Evolutionary conservation across 2,113 vertebrate genomes (phyloP).

Genomic region (Hylia prasina): DNA sequence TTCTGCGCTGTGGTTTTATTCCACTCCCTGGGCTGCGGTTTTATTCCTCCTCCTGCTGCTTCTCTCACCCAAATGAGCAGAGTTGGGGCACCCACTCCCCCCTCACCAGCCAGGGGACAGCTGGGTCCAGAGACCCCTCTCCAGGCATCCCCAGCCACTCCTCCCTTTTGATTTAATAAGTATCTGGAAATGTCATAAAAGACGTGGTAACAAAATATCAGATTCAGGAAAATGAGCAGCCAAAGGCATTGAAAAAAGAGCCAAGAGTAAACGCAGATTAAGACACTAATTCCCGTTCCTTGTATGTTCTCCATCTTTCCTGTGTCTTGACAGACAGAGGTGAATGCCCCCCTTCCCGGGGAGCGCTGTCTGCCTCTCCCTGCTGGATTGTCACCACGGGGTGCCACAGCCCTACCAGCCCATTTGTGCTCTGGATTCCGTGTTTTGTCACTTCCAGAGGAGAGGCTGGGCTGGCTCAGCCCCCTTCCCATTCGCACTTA

Average conservation of each 20-base stretch:
- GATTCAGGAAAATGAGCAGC: background rate
- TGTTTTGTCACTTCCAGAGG: background rate
- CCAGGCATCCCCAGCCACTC: background rate
- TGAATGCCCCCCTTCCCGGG: background rate
- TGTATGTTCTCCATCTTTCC: background rate
- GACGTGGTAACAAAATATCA: background rate
- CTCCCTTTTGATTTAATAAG: background rate
- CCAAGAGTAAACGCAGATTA: background rate
- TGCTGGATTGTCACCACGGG: background rate
- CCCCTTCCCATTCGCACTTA: background rate
- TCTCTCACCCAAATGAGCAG: background rate
- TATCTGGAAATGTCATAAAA: constrained; percentile 17
- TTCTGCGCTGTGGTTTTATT: too few species aligned
- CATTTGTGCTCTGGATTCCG: background rate
- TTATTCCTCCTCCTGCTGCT: background rate
- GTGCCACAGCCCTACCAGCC: background rate
- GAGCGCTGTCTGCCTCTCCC: background rate
- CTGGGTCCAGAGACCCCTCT: rapidly evolving
- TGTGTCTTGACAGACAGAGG: background rate
- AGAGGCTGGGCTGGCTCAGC: background rate
- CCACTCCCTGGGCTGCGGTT: background rate
- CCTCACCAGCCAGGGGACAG: background rate
- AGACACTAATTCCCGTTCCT: background rate
- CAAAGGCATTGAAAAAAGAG: background rate
- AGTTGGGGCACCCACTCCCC: rapidly evolving